These are phyloP conservation scores for Fabriciana adippe DNA, from an alignment of 2,888 invertebrate genomes.

Conservation along the genomic window DNA sequence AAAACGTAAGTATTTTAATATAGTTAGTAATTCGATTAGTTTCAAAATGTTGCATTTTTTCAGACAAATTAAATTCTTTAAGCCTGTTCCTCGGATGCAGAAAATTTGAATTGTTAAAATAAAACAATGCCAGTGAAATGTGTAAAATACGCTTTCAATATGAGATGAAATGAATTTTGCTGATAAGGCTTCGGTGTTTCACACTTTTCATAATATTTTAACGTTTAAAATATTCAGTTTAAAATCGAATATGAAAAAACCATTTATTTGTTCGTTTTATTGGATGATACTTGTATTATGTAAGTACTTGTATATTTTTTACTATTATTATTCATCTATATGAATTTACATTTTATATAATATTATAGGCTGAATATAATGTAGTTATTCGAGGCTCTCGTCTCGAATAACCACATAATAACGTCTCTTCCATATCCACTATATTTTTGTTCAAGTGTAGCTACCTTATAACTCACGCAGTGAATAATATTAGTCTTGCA, in stretches of 20 bases:
- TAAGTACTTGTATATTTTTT: slow-evolving; percentile 32
- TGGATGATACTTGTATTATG: slow-evolving; percentile 31
- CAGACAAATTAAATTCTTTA: slow-evolving; percentile 27
- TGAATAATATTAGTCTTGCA: no score
- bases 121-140: slow-evolving; percentile 16
- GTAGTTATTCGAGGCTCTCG: no score
- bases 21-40: no score
- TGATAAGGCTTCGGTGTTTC: slow-evolving; percentile 42
- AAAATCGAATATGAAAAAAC: slow-evolving; percentile 24
- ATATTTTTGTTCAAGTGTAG: no score
- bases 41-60: neutral
- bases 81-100: neutral
- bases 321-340: no score
- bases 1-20: no score
- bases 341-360: slow-evolving; percentile 6
- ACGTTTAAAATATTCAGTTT: slow-evolving; percentile 37
- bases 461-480: no score
- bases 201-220: slow-evolving; percentile 40
- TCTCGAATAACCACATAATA: no score
- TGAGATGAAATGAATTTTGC: slow-evolving; percentile 42
- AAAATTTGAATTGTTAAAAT: slow-evolving; percentile 2
- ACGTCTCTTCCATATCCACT: no score
- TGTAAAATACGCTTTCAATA: slow-evolving; percentile 40
- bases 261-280: slow-evolving; percentile 29
- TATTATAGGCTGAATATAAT: no score